Base-by-base conservation (phyloP, 2,888 invertebrate species). In the Patella pellucida region DNA sequence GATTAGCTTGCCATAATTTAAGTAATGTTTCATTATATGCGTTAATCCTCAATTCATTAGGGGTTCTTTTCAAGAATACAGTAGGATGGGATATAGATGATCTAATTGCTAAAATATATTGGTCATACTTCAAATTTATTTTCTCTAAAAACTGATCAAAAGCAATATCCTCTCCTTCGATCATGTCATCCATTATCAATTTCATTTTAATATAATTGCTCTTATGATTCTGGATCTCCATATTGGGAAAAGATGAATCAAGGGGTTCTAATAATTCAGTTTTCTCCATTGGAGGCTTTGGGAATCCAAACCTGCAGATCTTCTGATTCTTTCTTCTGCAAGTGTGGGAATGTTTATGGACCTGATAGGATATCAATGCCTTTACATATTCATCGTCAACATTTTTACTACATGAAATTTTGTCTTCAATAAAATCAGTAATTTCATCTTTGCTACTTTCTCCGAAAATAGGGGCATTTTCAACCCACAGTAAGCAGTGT, bases 401-500 rank as follows among this genome's bases (percentile, higher is more conserved):
- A 23, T 78, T 79, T 19, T 78, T 69, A 5, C 71, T 16, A 56
- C 81, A 80, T 16, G 78, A 70, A 14, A 81, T 50, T 12, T 69
- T 50, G 2, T 72, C 73, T 19, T 79, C 80, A 52, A 79, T 72
- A 52, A 75, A 81, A n/a, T 77, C 41, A 67, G 56, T 50, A n/a
- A 80, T 54, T 73, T 80, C 80, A 14, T 72, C 67, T 73, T 77
- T 76, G 31, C 52, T 16, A 52, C 76, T 78, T 0, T 51, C 68
- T 52, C 79, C 80, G 68, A 80, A 68, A 27, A 56, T 77, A 31
- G 80, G 81, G 0, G 83, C 80, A 76, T 77, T 70, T 54, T 80
- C 74, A 7, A 81, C 77, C 82, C 83, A 82, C 16, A 75, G 72
- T 52, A 84, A 68, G 73, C 78, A 76, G 62, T 84, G 83, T 3